Percentiles rank a stretch among this genome's conserved stretches.
phyloP scores from a whole-genome alignment of 2,888 invertebrate genomes.

The Synanthedon andrenaeformis region DNA sequence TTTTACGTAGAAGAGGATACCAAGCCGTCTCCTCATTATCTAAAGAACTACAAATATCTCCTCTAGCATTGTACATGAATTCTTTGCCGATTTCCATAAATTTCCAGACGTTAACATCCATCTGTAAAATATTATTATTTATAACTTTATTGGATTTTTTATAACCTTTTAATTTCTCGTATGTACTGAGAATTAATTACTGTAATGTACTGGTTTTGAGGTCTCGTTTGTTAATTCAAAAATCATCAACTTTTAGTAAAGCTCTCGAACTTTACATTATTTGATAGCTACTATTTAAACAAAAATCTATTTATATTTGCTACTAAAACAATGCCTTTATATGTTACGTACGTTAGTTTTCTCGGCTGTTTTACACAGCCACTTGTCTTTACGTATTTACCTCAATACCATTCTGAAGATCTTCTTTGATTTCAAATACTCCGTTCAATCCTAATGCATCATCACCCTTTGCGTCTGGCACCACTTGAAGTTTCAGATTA shows the following conservation, averaged over 20 bases:
- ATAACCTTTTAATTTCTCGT: too few relatives aligned
- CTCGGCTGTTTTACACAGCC: too few relatives aligned
- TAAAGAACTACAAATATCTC: constrained; percentile 30
- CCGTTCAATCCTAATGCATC: constrained; percentile 14
- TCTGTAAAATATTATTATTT: constrained; percentile 17
- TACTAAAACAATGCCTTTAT: too few relatives aligned
- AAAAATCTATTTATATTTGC: too few relatives aligned
- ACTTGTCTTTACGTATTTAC: constrained; percentile 5
- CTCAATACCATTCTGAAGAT: constrained; percentile 10
- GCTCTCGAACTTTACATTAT: too few relatives aligned
- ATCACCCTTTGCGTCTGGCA: constrained; percentile 6
- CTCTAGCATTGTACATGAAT: constrained; percentile 22
- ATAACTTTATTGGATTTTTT: not conserved
- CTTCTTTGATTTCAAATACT: constrained; percentile 5
- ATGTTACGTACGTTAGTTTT: too few relatives aligned
- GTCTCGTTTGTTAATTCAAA: too few relatives aligned
- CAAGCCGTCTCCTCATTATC: constrained; percentile 34
- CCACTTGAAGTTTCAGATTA: constrained; percentile 8
- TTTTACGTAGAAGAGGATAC: constrained; percentile 23
- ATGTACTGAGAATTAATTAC: too few relatives aligned
- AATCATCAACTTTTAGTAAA: too few relatives aligned
- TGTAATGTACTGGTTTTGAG: too few relatives aligned
- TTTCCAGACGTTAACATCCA: constrained; percentile 33
- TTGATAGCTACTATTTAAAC: too few relatives aligned
- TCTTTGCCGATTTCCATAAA: constrained; percentile 27